These are phyloP conservation scores for Brachyptera risi DNA, from an alignment of 2,888 invertebrate species.

Conservation along the genomic window DNA sequence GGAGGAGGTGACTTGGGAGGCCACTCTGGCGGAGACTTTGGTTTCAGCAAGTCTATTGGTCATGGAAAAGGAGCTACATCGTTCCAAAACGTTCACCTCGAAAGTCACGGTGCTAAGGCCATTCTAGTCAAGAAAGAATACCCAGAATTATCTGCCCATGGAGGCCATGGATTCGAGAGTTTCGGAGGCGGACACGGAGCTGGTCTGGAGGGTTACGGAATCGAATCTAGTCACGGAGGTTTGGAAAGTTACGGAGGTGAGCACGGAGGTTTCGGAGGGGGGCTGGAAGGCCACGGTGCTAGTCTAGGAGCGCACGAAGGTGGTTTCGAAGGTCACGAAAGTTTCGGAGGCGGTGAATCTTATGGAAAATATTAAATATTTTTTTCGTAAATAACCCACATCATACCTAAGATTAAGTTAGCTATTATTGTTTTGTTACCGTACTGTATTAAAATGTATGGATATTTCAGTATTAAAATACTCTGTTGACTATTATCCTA, in stretches of 20 bases:
- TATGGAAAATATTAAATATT: neutral
- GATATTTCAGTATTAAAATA: constrained; percentile 11
- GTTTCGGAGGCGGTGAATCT: neutral
- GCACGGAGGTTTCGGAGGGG: constrained; percentile 16
- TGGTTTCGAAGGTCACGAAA: neutral
- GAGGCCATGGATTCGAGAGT: neutral
- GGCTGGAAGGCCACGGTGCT: constrained; percentile 17
- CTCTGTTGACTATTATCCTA: too few species aligned
- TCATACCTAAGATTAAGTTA: neutral
- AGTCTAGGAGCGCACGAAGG: neutral
- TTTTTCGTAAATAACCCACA: neutral
- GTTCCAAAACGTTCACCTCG: constrained; percentile 41
- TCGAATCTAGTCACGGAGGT: neutral
- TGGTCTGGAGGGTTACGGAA: constrained; percentile 8
- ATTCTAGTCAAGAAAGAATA: constrained; percentile 36
- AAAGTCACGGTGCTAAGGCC: constrained; percentile 38
- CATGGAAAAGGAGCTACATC: constrained; percentile 40
- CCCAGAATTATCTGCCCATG: neutral
- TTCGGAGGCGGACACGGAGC: constrained; percentile 11
- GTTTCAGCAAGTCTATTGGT: neutral
- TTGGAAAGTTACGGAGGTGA: neutral
- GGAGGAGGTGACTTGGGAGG: neutral
- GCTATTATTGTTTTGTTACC: neutral
- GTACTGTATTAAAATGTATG: neutral
- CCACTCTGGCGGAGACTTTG: neutral